Conservation (phyloP, 53 echinoderm and acorn worm species). For the Holothuria scabra region DNA sequence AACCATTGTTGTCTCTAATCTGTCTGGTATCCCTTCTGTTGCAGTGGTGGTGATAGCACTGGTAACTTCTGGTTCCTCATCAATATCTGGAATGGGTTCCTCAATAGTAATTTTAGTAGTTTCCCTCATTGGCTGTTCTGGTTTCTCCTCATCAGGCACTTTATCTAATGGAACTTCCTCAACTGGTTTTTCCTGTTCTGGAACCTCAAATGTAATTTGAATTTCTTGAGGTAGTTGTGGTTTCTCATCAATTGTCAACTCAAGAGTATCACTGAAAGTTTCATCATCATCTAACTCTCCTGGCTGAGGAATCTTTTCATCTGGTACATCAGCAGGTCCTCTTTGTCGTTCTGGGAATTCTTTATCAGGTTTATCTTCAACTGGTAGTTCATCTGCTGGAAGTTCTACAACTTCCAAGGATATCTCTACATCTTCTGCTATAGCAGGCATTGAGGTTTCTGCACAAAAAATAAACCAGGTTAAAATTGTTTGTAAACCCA, state of each 20-base stretch:
- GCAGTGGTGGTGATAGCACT: slow-evolving; percentile 3
- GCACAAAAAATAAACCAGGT: too few relatives aligned
- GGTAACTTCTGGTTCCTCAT: background rate
- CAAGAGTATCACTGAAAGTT: slow-evolving; percentile 22
- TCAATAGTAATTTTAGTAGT: background rate
- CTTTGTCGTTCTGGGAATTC: slow-evolving; percentile 56
- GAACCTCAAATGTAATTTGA: slow-evolving; percentile 31
- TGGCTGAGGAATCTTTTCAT: slow-evolving; percentile 23
- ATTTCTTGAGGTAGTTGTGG: slow-evolving; percentile 42
- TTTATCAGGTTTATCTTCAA: slow-evolving; percentile 24
- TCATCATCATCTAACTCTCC: slow-evolving; percentile 7
- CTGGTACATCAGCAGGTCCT: slow-evolving; percentile 60
- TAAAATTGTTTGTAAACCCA: too few relatives aligned
- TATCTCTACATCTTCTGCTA: slow-evolving; percentile 1
- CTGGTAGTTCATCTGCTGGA: slow-evolving; percentile 11
- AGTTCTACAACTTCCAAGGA: slow-evolving; percentile 6
- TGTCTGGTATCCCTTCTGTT: slow-evolving; percentile 24
- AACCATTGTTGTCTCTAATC: slow-evolving; percentile 1
- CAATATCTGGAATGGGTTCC: background rate
- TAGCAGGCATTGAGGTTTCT: slow-evolving; percentile 25
- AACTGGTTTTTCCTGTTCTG: slow-evolving; percentile 23
- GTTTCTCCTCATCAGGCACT: background rate
- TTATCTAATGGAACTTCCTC: slow-evolving; percentile 31
- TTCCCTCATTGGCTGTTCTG: background rate
- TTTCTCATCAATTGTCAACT: slow-evolving; percentile 37